Conservation (phyloP, 1,140 invertebrate species). For the Parasteatoda tepidariorum region DNA sequence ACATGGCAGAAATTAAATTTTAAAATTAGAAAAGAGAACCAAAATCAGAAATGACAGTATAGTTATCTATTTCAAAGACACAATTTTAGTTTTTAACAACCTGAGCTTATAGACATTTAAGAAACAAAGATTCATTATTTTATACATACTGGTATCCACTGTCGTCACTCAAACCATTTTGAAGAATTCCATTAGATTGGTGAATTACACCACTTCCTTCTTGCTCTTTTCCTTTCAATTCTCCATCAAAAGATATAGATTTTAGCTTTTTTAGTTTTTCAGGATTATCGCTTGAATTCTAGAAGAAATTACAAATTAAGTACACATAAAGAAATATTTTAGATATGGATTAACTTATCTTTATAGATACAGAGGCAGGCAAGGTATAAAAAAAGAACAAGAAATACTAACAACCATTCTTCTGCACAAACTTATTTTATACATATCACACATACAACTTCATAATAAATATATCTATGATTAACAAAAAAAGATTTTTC, state of each 20-base stretch:
- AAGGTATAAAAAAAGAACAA: slow-evolving; percentile 33
- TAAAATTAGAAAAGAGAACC: too few species aligned
- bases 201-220: slow-evolving; percentile 71
- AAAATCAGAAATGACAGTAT: too few species aligned
- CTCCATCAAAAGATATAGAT: slow-evolving; percentile 69
- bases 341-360: neutral
- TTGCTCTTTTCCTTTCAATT: slow-evolving; percentile 72
- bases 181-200: slow-evolving; percentile 78
- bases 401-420: neutral
- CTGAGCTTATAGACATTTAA: too few species aligned
- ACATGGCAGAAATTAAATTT: too few species aligned
- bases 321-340: slow-evolving; percentile 51
- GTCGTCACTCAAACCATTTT: slow-evolving; percentile 92
- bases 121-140: too few species aligned
- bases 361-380: neutral
- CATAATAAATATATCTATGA: too few species aligned
- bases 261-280: slow-evolving; percentile 57
- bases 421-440: too few species aligned
- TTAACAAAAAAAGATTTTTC: too few species aligned
- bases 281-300: slow-evolving; percentile 28
- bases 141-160: slow-evolving; percentile 91
- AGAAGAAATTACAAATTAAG: too few species aligned
- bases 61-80: too few species aligned
- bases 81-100: too few species aligned
- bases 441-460: too few species aligned